Evolutionary conservation across 2,797 vertebrate species (phyloP).

Genomic region (Stomatorhinus walkeri): DNA sequence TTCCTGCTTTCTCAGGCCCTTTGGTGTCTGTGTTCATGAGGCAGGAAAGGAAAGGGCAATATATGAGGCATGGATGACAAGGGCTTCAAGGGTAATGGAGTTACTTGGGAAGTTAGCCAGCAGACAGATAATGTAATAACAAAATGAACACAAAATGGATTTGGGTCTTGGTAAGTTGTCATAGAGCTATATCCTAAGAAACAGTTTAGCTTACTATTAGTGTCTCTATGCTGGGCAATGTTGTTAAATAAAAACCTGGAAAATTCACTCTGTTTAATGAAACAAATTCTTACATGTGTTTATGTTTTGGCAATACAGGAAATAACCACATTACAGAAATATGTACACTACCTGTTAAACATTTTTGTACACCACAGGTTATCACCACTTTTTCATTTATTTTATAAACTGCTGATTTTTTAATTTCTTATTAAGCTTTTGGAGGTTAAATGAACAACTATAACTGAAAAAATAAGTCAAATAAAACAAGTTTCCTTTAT

Average conservation of each 20-base stretch:
- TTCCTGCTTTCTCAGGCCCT: not conserved
- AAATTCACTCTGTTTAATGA: not conserved
- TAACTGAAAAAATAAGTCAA: not conserved
- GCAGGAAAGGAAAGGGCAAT: not conserved
- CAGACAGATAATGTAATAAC: not conserved
- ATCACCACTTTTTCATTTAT: not conserved
- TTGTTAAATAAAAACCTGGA: not conserved
- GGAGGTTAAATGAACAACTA: not conserved
- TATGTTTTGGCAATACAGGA: not conserved
- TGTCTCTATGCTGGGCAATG: not conserved
- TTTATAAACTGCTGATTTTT: not conserved
- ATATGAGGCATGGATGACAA: not conserved
- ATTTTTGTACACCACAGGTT: not conserved
- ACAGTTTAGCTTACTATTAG: slow-evolving; percentile 7
- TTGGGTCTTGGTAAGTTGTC: not conserved
- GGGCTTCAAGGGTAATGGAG: not conserved
- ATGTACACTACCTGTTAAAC: not conserved
- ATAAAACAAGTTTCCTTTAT: not conserved
- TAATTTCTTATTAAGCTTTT: not conserved
- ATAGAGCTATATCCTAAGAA: not conserved
- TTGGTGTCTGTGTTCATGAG: not conserved
- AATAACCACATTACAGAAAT: not conserved
- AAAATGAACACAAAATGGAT: not conserved
- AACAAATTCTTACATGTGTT: not conserved
- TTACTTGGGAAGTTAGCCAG: not conserved